These are phyloP conservation scores for Mactra quadrangularis DNA, from an alignment of 1,140 invertebrate species.

Conservation along the genomic window DNA sequence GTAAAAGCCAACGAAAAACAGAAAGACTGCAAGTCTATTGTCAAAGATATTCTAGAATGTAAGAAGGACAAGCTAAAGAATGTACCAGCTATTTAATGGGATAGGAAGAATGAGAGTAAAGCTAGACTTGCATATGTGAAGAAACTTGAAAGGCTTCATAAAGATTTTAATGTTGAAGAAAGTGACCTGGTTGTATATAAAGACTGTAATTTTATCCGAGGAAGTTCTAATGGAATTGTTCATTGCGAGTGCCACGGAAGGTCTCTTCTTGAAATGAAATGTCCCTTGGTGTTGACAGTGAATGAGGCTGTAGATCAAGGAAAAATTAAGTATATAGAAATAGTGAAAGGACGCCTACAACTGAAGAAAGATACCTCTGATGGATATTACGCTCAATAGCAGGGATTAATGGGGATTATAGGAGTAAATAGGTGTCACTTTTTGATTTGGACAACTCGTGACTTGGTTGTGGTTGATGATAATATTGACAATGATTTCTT, in stretches of 20 bases:
- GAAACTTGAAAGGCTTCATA: slow-evolving; percentile 9
- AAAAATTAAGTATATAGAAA: slow-evolving; percentile 21
- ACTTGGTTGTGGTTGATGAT: not conserved
- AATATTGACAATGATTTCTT: slow-evolving; percentile 21
- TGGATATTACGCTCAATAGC: slow-evolving; percentile 19
- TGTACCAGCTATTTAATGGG: slow-evolving; percentile 27
- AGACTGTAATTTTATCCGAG: slow-evolving; percentile 11
- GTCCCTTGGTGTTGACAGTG: slow-evolving; percentile 6
- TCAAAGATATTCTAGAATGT: not conserved
- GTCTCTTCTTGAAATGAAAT: not conserved
- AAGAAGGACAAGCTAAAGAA: too few relatives aligned
- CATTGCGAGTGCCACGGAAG: too few relatives aligned
- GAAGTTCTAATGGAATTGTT: slow-evolving; percentile 11
- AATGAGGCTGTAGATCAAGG: not conserved
- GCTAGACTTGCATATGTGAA: not conserved
- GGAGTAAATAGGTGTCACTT: not conserved
- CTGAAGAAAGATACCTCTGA: not conserved
- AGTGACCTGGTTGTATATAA: slow-evolving; percentile 14
- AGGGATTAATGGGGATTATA: slow-evolving; percentile 4
- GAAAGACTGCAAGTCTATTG: not conserved
- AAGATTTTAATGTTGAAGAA: not conserved
- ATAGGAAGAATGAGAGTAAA: slow-evolving; percentile 8
- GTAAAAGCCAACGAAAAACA: not conserved
- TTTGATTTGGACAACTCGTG: slow-evolving; percentile 10
- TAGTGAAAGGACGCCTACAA: not conserved